phyloP scores from a whole-genome alignment of 2,113 vertebrate species.

The Lonchura striata region DNA sequence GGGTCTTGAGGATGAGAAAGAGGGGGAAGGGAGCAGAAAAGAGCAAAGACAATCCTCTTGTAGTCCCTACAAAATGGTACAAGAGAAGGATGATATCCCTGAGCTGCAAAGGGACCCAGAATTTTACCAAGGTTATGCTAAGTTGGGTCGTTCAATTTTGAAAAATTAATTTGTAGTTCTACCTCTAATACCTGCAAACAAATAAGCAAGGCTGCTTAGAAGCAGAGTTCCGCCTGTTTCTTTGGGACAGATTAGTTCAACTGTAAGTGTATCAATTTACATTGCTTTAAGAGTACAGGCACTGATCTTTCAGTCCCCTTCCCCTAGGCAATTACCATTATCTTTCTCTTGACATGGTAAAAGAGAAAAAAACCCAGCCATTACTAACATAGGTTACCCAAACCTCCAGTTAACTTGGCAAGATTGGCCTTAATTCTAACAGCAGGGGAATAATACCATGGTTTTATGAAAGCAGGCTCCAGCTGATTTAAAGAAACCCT shows the following conservation, averaged over 20 bases:
- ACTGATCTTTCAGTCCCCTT: neutral
- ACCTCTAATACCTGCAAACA: neutral
- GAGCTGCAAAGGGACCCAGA: neutral
- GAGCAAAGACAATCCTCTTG: neutral
- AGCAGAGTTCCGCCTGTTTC: neutral
- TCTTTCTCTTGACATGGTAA: neutral
- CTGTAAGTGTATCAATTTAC: neutral
- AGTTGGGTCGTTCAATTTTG: fast-evolving
- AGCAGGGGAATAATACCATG: neutral
- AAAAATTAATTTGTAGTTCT: neutral
- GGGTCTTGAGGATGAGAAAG: neutral
- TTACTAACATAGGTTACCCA: neutral
- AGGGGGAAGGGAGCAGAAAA: neutral
- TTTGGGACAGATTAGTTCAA: neutral
- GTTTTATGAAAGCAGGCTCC: constrained; percentile 5
- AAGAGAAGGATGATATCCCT: neutral
- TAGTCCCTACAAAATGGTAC: neutral
- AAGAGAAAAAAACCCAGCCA: neutral
- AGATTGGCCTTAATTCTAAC: neutral
- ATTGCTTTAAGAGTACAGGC: neutral
- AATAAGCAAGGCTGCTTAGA: neutral
- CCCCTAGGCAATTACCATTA: neutral
- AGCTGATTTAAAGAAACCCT: constrained; percentile 46
- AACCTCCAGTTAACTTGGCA: neutral
- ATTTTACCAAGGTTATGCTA: neutral